Evolutionary conservation across 2,888 invertebrate genomes (phyloP).

Genomic region (Cephus spinipes): DNA sequence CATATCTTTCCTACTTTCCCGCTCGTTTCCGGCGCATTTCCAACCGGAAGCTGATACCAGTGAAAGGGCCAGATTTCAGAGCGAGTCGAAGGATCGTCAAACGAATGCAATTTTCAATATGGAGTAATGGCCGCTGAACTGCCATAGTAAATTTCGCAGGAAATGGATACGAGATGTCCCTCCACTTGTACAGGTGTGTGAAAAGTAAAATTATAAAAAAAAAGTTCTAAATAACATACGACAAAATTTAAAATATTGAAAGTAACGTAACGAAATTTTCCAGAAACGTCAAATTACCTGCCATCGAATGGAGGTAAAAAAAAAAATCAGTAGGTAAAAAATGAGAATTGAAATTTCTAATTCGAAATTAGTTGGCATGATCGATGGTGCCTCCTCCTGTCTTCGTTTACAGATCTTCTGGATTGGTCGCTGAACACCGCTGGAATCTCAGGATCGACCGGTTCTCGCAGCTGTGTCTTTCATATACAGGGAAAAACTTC

Average conservation of each 20-base stretch:
- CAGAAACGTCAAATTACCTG: no score
- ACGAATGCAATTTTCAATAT: conserved; percentile 49
- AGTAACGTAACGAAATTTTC: no score
- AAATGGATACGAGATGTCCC: not conserved
- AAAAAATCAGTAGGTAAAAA: not conserved
- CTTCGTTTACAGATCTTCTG: not conserved
- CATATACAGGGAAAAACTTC: no score
- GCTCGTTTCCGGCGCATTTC: not conserved
- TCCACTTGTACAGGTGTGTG: not conserved
- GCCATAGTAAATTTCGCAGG: not conserved
- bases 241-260: not conserved
- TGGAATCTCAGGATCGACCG: not conserved
- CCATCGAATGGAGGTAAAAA: no score
- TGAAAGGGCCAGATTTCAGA: conserved; percentile 40
- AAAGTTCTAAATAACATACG: no score
- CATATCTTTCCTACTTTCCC: not conserved
- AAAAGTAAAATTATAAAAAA: not conserved
- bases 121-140: conserved; percentile 4
- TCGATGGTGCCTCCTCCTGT: not conserved
- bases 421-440: not conserved
- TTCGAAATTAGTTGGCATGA: not conserved
- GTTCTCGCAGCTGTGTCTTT: not conserved
- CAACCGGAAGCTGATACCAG: conserved; percentile 9
- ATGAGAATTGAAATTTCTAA: not conserved
- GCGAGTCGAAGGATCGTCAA: conserved; percentile 32